A percentile compares a stretch with the other conserved stretches of the same genome.
Conservation (phyloP, 2,888 invertebrate species). For the Drosophila anomalata region DNA sequence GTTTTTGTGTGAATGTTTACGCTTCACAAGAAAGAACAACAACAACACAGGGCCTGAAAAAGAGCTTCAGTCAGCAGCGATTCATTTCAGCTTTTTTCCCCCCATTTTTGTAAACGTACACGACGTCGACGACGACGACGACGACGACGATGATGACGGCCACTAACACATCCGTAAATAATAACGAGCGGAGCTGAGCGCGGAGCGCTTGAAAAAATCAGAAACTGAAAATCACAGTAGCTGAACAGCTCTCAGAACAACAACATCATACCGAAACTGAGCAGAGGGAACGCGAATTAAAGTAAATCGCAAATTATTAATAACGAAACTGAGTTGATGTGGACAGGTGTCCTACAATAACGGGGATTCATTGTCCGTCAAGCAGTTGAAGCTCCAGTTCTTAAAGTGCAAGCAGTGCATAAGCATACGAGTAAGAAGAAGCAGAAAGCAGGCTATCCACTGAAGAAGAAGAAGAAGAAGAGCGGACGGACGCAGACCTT, state of each 20-base stretch:
- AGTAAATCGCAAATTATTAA: constrained; percentile 44
- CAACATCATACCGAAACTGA: constrained; percentile 24
- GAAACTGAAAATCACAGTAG: constrained; percentile 47
- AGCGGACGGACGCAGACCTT: background rate
- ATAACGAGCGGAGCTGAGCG: constrained; percentile 26
- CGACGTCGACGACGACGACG: background rate
- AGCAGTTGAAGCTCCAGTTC: background rate
- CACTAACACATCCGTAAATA: constrained; percentile 17
- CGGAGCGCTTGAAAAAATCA: constrained; percentile 34
- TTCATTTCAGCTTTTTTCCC: constrained; percentile 10
- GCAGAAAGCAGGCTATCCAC: background rate
- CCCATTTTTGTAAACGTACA: constrained; percentile 8
- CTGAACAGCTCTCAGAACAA: constrained; percentile 33
- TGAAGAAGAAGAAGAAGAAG: background rate
- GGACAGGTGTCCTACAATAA: constrained; percentile 8
- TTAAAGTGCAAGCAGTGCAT: constrained; percentile 4
- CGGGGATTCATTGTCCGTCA: constrained; percentile 6
- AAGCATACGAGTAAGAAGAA: too few relatives aligned
- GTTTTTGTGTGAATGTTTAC: constrained; percentile 23
- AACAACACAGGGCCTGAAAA: constrained; percentile 30
- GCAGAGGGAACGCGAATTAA: constrained; percentile 37
- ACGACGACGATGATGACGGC: background rate
- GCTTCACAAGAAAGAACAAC: constrained; percentile 32
- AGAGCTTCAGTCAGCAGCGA: constrained; percentile 50
- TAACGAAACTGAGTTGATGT: constrained; percentile 10